Conservation (phyloP, 2,113 vertebrate genomes). For the Notarius quadriscutis region DNA sequence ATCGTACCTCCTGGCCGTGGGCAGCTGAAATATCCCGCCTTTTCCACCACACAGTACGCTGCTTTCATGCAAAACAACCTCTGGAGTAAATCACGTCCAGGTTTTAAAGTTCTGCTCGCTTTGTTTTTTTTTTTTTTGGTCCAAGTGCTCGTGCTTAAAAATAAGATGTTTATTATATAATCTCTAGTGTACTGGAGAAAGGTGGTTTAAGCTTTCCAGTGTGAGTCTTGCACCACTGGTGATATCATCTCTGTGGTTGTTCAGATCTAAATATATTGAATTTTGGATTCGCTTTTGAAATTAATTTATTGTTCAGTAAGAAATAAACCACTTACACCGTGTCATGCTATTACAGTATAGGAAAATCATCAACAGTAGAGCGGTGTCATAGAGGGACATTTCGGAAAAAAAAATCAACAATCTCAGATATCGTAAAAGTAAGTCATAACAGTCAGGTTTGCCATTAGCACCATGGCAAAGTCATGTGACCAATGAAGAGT, state of each 20-base stretch:
- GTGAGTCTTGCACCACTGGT: constrained; percentile 55
- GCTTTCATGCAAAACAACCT: constrained; percentile 73
- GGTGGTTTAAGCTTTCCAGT: constrained; percentile 53
- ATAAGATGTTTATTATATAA: constrained; percentile 73
- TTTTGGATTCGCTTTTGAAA: background rate
- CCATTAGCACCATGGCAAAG: too few species aligned
- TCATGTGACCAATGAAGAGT: too few species aligned
- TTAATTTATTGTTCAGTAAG: background rate
- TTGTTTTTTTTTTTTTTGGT: constrained; percentile 36
- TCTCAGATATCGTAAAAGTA: too few species aligned
- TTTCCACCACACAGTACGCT: constrained; percentile 66
- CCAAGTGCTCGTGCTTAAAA: constrained; percentile 59
- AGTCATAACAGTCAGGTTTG: too few species aligned
- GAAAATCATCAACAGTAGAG: background rate
- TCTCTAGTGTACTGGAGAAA: constrained; percentile 55
- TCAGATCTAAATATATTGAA: background rate
- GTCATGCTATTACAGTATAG: background rate
- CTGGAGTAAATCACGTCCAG: constrained; percentile 68
- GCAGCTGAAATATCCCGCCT: constrained; percentile 66
- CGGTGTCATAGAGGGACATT: background rate
- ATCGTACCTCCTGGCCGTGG: constrained; percentile 76
- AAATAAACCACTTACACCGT: background rate
- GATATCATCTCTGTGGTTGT: constrained; percentile 43
- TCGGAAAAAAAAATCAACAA: too few species aligned
- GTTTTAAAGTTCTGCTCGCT: constrained; percentile 53